A percentile compares a stretch with the other conserved stretches of the same genome.
Conservation (phyloP, 1,140 invertebrate genomes). For the Tetramorium parvispinum region DNA sequence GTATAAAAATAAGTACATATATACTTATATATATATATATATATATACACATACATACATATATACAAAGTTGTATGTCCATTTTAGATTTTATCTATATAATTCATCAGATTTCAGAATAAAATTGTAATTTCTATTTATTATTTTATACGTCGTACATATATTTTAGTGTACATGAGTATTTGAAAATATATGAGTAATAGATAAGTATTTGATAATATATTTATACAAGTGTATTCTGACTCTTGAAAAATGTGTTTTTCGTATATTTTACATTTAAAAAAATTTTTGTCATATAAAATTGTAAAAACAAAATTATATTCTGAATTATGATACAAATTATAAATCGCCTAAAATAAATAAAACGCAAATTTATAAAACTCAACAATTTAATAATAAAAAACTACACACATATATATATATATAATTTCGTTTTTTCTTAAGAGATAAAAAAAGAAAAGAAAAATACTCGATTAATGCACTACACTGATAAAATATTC, state of each 20-base stretch:
- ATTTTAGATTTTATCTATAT: neutral
- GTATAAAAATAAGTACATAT: too few species aligned
- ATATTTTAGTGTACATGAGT: neutral
- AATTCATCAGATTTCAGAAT: neutral
- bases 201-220: too few species aligned
- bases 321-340: neutral
- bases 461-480: neutral
- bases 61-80: too few species aligned
- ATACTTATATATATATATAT: too few species aligned
- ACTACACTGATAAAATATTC: neutral
- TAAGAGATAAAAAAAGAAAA: neutral
- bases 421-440: neutral
- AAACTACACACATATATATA: too few species aligned
- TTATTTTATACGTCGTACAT: neutral
- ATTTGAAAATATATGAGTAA: neutral
- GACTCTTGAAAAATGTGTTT: too few species aligned
- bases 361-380: neutral
- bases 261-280: too few species aligned
- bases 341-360: neutral
- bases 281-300: too few species aligned
- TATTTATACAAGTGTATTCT: neutral
- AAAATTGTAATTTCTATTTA: constrained; percentile 5
- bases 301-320: neutral
- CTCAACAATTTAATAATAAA: neutral
- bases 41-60: too few species aligned